Evolutionary conservation across 1,140 invertebrate genomes (phyloP).

Genomic region (Calliopsis andreniformis): DNA sequence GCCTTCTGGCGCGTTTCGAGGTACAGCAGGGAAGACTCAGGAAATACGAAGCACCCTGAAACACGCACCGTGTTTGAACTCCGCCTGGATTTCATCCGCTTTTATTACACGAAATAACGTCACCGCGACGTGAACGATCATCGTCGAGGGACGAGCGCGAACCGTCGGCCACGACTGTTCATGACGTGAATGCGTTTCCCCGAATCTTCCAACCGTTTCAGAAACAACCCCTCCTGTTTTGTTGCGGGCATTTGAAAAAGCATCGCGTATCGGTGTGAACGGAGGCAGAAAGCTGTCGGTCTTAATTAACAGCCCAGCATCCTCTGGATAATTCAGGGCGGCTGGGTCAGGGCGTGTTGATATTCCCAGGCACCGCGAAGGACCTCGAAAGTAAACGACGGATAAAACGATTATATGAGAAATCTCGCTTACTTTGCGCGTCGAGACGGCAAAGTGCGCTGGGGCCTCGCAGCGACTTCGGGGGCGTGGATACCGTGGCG

Average conservation of each 20-base stretch:
- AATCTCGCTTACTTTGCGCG: conserved; percentile 68
- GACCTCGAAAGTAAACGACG: conserved; percentile 55
- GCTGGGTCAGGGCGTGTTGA: conserved; percentile 38
- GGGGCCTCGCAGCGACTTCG: conserved; percentile 2
- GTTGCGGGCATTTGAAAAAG: background rate
- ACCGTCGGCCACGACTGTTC: background rate
- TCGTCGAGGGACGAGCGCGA: background rate
- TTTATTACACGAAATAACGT: conserved; percentile 22
- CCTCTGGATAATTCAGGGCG: conserved; percentile 50
- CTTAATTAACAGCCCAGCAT: conserved; percentile 64
- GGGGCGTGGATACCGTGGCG: conserved; percentile 63
- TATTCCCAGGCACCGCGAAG: conserved; percentile 62
- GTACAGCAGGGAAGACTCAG: background rate
- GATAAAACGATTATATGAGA: conserved; percentile 76
- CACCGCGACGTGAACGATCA: background rate
- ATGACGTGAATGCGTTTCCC: conserved; percentile 9
- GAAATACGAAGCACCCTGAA: background rate
- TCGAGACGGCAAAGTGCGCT: conserved; percentile 47
- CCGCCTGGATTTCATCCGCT: background rate
- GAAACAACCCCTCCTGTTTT: background rate
- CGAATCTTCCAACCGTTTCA: background rate
- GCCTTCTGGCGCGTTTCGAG: background rate
- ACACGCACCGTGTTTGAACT: background rate
- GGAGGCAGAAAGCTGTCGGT: conserved; percentile 31
- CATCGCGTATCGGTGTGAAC: background rate